Conservation (phyloP, 2,113 vertebrate species). For the Clupea harengus region DNA sequence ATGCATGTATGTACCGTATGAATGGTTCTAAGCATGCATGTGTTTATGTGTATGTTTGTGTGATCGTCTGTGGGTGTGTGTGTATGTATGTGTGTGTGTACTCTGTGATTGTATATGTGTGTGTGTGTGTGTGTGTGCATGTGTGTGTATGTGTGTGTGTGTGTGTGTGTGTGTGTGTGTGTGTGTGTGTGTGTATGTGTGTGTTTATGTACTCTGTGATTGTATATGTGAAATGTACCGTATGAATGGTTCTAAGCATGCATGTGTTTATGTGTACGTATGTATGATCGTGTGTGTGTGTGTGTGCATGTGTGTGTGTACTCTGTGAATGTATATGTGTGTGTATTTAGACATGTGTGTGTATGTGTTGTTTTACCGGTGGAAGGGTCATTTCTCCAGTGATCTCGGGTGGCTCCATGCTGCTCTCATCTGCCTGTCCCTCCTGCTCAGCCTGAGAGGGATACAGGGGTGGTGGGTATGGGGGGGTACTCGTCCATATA, state of each 20-base stretch:
- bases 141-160: too few species aligned
- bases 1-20: not conserved
- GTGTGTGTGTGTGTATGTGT: too few species aligned
- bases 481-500: constrained; percentile 86
- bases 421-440: constrained; percentile 71
- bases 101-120: not conserved
- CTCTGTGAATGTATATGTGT: not conserved
- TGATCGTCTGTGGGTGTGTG: not conserved
- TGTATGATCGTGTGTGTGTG: too few species aligned
- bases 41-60: not conserved
- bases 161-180: too few species aligned
- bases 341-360: not conserved
- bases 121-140: not conserved
- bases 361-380: constrained; percentile 64
- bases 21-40: not conserved
- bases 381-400: constrained; percentile 80
- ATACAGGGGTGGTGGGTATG: constrained; percentile 86
- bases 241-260: too few species aligned
- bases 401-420: constrained; percentile 81
- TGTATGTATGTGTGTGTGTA: not conserved
- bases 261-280: too few species aligned
- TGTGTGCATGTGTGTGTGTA: too few species aligned
- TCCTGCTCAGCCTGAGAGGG: constrained; percentile 76
- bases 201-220: too few species aligned
- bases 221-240: too few species aligned